phyloP scores from a whole-genome alignment of 2,797 vertebrate genomes.

The Helostoma temminkii region DNA sequence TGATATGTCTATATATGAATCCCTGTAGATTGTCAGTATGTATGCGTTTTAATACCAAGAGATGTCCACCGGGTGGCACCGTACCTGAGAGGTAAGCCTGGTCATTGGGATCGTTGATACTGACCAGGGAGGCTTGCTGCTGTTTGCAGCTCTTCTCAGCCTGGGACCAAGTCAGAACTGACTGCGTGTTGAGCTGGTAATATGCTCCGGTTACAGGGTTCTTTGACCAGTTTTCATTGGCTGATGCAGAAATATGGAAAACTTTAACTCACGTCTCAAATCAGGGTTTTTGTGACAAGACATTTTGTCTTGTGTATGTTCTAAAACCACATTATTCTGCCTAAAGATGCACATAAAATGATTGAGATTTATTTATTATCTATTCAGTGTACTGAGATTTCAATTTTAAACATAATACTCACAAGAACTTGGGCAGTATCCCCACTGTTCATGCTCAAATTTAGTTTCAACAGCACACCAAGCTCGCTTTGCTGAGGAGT shows the following conservation, averaged over 20 bases:
- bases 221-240: constrained; percentile 83
- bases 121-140: constrained; percentile 87
- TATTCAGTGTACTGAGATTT: not conserved
- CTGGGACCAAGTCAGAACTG: constrained; percentile 89
- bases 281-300: too few species aligned
- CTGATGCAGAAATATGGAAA: constrained; percentile 66
- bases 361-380: not conserved
- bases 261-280: not conserved
- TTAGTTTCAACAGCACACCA: constrained; percentile 90
- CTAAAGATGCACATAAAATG: not conserved
- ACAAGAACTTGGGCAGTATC: constrained; percentile 90
- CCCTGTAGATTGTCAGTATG: not conserved
- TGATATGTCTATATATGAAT: not conserved
- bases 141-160: constrained; percentile 92
- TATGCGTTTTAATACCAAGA: not conserved
- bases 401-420: constrained; percentile 67
- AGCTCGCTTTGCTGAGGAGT: constrained; percentile 75
- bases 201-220: constrained; percentile 84
- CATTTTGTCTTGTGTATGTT: not conserved
- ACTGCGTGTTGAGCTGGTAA: constrained; percentile 88
- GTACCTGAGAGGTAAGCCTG: constrained; percentile 91
- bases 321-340: not conserved
- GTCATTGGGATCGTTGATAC: constrained; percentile 87
- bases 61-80: constrained; percentile 23
- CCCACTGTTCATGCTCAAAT: constrained; percentile 86